Evolutionary conservation across 2,888 invertebrate species (phyloP).

Genomic region (Trichogramma evanescens): DNA sequence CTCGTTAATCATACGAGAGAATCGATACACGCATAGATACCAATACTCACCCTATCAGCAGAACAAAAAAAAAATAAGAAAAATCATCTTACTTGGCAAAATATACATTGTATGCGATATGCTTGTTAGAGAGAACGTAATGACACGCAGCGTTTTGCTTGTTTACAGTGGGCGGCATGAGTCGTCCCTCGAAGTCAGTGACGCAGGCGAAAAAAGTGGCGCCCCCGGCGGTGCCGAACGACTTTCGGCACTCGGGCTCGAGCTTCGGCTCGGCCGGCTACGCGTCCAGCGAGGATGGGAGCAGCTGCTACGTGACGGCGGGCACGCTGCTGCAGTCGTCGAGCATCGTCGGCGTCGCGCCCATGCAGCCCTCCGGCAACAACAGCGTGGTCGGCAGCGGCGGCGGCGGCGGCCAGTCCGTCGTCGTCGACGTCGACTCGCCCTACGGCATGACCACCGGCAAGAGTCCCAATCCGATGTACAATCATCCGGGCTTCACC

Average conservation of each 20-base stretch:
- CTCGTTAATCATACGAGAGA: too few relatives aligned
- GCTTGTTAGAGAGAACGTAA: background rate
- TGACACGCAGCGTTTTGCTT: background rate
- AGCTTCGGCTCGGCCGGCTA: constrained; percentile 73
- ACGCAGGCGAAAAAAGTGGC: constrained; percentile 86
- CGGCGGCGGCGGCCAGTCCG: constrained; percentile 22
- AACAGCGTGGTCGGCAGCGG: constrained; percentile 13
- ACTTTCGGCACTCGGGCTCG: constrained; percentile 73
- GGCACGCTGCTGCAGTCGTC: constrained; percentile 27
- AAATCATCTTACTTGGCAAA: too few relatives aligned
- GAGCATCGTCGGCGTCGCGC: background rate
- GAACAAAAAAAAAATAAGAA: too few relatives aligned
- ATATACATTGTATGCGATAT: too few relatives aligned
- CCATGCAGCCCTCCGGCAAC: background rate
- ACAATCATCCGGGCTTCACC: constrained; percentile 63
- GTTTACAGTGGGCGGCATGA: constrained; percentile 80
- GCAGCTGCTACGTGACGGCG: constrained; percentile 48
- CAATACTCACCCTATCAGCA: too few relatives aligned
- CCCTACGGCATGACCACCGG: constrained; percentile 56
- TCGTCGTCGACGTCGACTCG: constrained; percentile 24
- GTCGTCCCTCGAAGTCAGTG: constrained; percentile 73
- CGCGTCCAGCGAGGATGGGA: constrained; percentile 69
- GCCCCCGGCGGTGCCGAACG: constrained; percentile 79
- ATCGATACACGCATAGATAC: too few relatives aligned
- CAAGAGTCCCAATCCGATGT: constrained; percentile 59